Percentiles rank a stretch among this genome's conserved stretches.
phyloP scores from a whole-genome alignment of 1,140 invertebrate species.

The Aricia agestis region DNA sequence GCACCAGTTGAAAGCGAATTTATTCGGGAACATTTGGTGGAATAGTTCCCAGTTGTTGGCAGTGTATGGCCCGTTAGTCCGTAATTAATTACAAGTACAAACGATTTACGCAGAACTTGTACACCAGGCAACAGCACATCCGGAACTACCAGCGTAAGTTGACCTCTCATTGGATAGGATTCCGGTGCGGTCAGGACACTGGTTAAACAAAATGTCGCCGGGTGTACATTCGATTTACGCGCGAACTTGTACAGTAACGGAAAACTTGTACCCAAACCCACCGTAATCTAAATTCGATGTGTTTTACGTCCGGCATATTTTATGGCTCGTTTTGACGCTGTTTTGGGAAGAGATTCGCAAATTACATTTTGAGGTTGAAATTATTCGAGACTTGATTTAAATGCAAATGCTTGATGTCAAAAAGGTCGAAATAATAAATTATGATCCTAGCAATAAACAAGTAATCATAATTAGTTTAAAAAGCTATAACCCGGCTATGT shows the following conservation, averaged over 20 bases:
- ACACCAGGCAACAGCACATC: neutral
- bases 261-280: constrained; percentile 25
- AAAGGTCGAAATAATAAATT: too few species aligned
- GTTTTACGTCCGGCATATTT: neutral
- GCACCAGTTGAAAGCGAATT: constrained; percentile 29
- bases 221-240: constrained; percentile 25
- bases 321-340: neutral
- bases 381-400: too few species aligned
- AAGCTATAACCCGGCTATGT: too few species aligned
- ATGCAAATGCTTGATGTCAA: too few species aligned
- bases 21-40: constrained; percentile 27
- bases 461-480: too few species aligned
- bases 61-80: constrained; percentile 31
- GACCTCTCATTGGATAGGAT: neutral
- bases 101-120: constrained; percentile 20
- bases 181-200: neutral
- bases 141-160: neutral
- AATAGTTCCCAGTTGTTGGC: constrained; percentile 22
- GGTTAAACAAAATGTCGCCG: neutral
- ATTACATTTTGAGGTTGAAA: too few species aligned
- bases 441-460: too few species aligned
- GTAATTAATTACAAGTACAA: constrained; percentile 41
- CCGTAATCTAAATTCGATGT: constrained; percentile 6
- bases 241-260: constrained; percentile 41
- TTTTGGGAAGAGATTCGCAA: neutral